Evolutionary conservation across 2,797 vertebrate species (phyloP).

Genomic region (Salmo trutta): DNA sequence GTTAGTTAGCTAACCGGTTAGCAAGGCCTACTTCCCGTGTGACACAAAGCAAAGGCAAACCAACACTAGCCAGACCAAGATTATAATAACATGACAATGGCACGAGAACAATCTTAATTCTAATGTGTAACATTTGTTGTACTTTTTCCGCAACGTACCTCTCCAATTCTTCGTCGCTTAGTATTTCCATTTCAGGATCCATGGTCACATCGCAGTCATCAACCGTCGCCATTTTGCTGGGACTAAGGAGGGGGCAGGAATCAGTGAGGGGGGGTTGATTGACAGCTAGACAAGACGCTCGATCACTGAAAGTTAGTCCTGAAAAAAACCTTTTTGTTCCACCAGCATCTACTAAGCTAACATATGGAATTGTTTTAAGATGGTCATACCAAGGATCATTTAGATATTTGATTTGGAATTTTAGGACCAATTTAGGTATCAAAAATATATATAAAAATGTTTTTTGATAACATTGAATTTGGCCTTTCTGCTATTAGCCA

Average conservation of each 20-base stretch:
- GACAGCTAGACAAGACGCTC: not conserved
- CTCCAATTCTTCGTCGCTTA: conserved; percentile 82
- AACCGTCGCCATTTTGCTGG: conserved; percentile 89
- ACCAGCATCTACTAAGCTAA: no score
- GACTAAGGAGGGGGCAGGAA: conserved; percentile 55
- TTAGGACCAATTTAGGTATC: no score
- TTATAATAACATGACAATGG: not conserved
- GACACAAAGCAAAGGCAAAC: not conserved
- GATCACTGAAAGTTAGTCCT: not conserved
- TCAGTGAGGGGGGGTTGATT: conserved; percentile 47
- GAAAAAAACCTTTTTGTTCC: no score
- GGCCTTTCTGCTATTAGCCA: no score
- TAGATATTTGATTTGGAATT: no score
- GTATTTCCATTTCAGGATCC: conserved; percentile 82
- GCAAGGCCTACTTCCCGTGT: not conserved
- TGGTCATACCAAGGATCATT: no score
- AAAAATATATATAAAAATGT: no score
- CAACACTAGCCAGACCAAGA: not conserved
- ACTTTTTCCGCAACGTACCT: conserved; percentile 61
- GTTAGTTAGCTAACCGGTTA: not conserved
- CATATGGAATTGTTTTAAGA: no score
- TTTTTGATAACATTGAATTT: no score
- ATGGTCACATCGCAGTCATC: conserved; percentile 85
- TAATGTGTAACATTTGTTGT: conserved; percentile 37
- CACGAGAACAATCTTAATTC: not conserved